Conservation (phyloP, 30 jellyfish, hydroid and myxozoan species). For the Sanderia malayensis region DNA sequence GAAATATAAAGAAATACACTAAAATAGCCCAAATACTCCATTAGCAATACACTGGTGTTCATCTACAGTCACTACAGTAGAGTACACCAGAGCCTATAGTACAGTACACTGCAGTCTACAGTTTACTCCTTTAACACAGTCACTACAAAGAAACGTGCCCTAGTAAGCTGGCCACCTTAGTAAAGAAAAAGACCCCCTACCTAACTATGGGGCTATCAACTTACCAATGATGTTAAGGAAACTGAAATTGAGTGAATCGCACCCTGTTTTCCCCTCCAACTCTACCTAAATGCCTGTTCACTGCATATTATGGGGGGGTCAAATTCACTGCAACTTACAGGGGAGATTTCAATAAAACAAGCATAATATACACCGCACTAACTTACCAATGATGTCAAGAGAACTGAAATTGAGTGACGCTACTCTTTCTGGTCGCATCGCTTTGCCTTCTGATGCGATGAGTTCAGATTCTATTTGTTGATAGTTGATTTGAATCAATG, state of each 20-base stretch:
- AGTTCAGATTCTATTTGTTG: slow-evolving; percentile 75
- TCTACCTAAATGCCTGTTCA: too few relatives aligned
- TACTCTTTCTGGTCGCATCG: slow-evolving; percentile 45
- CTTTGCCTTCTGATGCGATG: slow-evolving; percentile 56
- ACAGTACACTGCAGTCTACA: not conserved
- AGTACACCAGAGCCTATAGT: not conserved
- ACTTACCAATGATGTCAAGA: slow-evolving; percentile 68
- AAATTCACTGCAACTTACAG: too few relatives aligned
- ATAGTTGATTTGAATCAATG: slow-evolving; percentile 74
- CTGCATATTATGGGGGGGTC: too few relatives aligned
- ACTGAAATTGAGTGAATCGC: slow-evolving; percentile 65
- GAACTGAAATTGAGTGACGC: slow-evolving; percentile 72
- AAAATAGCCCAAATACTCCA: not conserved
- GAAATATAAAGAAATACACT: not conserved
- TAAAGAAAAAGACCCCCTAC: too few relatives aligned
- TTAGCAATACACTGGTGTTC: not conserved
- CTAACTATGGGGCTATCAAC: too few relatives aligned
- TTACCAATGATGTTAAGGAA: slow-evolving; percentile 74
- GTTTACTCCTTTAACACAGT: not conserved
- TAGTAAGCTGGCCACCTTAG: too few relatives aligned
- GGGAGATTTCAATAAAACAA: too few relatives aligned
- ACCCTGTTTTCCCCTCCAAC: too few relatives aligned
- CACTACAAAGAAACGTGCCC: not conserved
- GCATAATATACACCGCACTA: too few relatives aligned
- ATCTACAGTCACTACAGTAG: not conserved